Evolutionary conservation across 2,888 invertebrate genomes (phyloP), one percentile per base, ranked within the genome.

Genomic region (Calameuta pallipes): DNA sequence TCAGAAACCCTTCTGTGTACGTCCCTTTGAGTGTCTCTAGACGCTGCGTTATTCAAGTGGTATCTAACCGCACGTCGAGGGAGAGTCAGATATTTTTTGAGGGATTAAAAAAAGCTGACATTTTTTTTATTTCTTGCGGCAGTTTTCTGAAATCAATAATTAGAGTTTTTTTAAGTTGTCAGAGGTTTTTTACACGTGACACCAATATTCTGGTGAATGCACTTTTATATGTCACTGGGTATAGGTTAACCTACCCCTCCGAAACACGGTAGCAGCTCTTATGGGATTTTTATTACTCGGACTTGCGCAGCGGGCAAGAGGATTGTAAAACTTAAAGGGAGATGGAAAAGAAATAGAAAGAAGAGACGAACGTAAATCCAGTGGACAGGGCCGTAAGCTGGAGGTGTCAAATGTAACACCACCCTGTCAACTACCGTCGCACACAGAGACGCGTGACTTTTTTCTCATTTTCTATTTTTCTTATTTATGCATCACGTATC

Each of bases 351-450:
- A 56, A 56, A 56, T 56, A 56, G 15, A 56, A 56, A 23, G 56
- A 23, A 56, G 56, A 15, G 23, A 23, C 23, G 6, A 56, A 56
- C 56, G 56, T 56, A 56, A 56, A 56, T 56, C 56, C 56, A 56
- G 56, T 56, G 56, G 23, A 56, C 56, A 23, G 56, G 56, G 23
- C 56, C 56, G 56, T 56, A 56, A 23, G 56, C 56, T 23, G 56
- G 85, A 85, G 88, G 89, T 90, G 90, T 88, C 90, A 89, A 90
- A 91, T 89, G 87, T 90, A 88, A 83, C 90, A 89, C 86, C 84
- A 85, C 83, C 84, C 85, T 83, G 90, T 85, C 89, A 90, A 90
- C 89, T 90, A 89, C 90, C 80, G 90, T 86, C 80, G 87, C 87
- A 85, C 86, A 88, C 87, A 85, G 81, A 81, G 86, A 87, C 87